Evolutionary conservation across 2,797 vertebrate species (phyloP).

Genomic region (Anas bahamensis): DNA sequence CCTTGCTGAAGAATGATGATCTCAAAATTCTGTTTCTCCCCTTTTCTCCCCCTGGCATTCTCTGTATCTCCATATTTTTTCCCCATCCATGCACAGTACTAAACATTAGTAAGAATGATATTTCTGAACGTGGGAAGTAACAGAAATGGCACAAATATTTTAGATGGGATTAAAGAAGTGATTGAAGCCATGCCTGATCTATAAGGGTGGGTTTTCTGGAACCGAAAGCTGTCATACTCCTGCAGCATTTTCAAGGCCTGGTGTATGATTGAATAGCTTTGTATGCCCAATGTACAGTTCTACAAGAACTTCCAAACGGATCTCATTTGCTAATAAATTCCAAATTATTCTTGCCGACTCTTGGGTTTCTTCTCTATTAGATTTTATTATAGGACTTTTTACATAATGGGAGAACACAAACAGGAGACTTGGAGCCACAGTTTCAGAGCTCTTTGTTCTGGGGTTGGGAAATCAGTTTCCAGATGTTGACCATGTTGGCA

Average conservation of each 20-base stretch:
- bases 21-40: not conserved
- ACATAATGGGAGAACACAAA: slow-evolving; percentile 55
- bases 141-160: not conserved
- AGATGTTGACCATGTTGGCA: slow-evolving; percentile 56
- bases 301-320: slow-evolving; percentile 15
- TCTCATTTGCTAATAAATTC: slow-evolving; percentile 13
- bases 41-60: not conserved
- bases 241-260: not conserved
- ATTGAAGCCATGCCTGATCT: slow-evolving; percentile 21
- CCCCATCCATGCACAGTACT: not conserved
- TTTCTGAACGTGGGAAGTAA: slow-evolving; percentile 22
- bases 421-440: slow-evolving; percentile 49
- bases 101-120: not conserved
- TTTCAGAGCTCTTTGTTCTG: slow-evolving; percentile 70
- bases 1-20: not conserved
- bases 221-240: not conserved
- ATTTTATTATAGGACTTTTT: slow-evolving; percentile 58
- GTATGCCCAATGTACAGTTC: not conserved
- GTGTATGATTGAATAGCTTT: not conserved
- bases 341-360: not conserved
- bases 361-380: not conserved
- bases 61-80: not conserved
- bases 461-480: slow-evolving; percentile 70
- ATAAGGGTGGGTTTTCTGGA: slow-evolving; percentile 18
- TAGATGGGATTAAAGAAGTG: not conserved